These are phyloP conservation scores for Phrynosoma platyrhinos DNA, from an alignment of 2,113 vertebrate genomes.

Conservation along the genomic window DNA sequence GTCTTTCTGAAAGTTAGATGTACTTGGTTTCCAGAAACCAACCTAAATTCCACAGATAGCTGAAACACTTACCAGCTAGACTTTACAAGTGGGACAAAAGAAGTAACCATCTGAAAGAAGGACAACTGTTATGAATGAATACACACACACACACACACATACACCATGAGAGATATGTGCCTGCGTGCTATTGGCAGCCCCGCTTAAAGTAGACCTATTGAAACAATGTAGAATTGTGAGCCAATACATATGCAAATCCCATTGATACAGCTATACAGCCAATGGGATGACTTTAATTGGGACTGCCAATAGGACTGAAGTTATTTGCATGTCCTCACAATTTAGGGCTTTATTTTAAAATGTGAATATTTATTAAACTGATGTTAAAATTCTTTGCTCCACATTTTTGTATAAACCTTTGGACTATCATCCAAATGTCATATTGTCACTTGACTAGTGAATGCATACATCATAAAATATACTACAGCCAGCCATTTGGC, in stretches of 20 bases:
- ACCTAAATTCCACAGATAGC: background rate
- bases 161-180: background rate
- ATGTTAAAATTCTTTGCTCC: background rate
- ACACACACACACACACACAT: background rate
- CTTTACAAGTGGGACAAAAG: background rate
- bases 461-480: background rate
- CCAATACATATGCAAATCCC: too few relatives aligned
- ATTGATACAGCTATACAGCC: too few relatives aligned
- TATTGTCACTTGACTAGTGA: background rate
- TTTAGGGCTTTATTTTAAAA: background rate
- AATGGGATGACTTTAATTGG: too few relatives aligned
- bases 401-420: background rate
- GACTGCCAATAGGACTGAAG: too few relatives aligned
- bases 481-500: background rate
- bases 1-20: background rate
- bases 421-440: background rate
- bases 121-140: background rate
- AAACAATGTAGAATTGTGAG: too few relatives aligned
- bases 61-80: background rate
- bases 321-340: background rate
- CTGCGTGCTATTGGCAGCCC: too few relatives aligned
- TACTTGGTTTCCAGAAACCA: background rate
- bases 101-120: background rate
- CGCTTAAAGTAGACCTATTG: too few relatives aligned
- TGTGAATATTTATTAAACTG: background rate